Percentiles rank a stretch among this genome's conserved stretches.
Evolutionary conservation across 2,797 vertebrate species (phyloP).

Genomic region (Cirrhinus molitorella): DNA sequence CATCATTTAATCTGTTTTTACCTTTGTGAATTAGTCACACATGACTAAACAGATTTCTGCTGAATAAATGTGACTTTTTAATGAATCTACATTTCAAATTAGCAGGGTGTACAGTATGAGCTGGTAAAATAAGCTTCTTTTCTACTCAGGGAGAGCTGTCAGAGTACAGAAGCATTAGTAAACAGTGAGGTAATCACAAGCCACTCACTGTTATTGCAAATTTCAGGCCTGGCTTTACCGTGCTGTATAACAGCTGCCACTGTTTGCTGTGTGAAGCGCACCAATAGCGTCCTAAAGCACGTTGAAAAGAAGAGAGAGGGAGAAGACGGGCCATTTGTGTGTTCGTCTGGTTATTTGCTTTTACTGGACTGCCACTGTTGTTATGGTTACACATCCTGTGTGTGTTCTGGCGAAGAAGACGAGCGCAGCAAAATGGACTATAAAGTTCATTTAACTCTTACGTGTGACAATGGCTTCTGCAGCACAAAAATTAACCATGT

Average conservation of each 20-base stretch:
- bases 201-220: constrained; percentile 44
- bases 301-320: constrained; percentile 37
- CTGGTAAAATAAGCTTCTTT: constrained; percentile 31
- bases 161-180: constrained; percentile 37
- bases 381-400: constrained; percentile 79
- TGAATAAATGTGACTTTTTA: neutral
- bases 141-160: constrained; percentile 17
- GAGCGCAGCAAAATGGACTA: constrained; percentile 62
- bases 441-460: constrained; percentile 55
- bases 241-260: constrained; percentile 54
- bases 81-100: constrained; percentile 5
- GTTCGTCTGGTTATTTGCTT: constrained; percentile 73
- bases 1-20: neutral
- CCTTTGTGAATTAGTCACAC: neutral
- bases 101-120: constrained; percentile 9
- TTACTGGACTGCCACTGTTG: constrained; percentile 72
- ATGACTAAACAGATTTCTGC: neutral
- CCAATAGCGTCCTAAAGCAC: constrained; percentile 46
- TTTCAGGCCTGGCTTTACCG: constrained; percentile 30
- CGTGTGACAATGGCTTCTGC: constrained; percentile 8
- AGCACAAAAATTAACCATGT: neutral
- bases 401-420: constrained; percentile 59
- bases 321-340: constrained; percentile 58
- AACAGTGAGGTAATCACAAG: constrained; percentile 47
- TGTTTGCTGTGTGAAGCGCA: constrained; percentile 57